Evolutionary conservation across 1,140 invertebrate species (phyloP).

Genomic region (Oncopodura yosiiana): DNA sequence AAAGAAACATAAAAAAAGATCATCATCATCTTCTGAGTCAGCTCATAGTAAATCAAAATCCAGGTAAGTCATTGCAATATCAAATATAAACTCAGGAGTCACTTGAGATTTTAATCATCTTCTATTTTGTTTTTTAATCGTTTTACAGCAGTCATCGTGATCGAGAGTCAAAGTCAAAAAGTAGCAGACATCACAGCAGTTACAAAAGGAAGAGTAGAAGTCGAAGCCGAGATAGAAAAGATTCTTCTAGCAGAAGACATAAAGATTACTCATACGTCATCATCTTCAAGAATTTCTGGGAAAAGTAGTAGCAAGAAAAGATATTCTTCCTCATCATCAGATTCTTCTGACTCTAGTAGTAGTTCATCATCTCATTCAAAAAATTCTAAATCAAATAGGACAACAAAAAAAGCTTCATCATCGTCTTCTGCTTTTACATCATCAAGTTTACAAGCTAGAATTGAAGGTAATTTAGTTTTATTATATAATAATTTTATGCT

Average conservation of each 20-base stretch:
- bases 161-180: too few species aligned
- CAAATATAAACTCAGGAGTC: too few species aligned
- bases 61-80: too few species aligned
- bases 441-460: constrained; percentile 14
- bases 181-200: too few species aligned
- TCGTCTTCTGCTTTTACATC: background rate
- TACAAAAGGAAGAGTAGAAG: constrained; percentile 7
- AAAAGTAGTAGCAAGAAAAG: background rate
- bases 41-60: too few species aligned
- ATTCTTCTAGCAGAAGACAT: constrained; percentile 4
- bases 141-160: too few species aligned
- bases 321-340: background rate
- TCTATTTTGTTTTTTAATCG: too few species aligned
- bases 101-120: too few species aligned
- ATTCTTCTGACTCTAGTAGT: background rate
- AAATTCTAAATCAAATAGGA: background rate
- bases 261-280: background rate
- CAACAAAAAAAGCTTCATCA: background rate
- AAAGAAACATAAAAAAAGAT: too few species aligned
- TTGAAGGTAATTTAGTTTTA: constrained; percentile 23
- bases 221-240: constrained; percentile 2
- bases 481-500: background rate
- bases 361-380: background rate
- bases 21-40: too few species aligned
- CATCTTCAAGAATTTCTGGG: background rate